Evolutionary conservation across 64 coral and sea anemone genomes (phyloP), one percentile per base, ranked within the genome.

Genomic region (Platygyra sinensis): DNA sequence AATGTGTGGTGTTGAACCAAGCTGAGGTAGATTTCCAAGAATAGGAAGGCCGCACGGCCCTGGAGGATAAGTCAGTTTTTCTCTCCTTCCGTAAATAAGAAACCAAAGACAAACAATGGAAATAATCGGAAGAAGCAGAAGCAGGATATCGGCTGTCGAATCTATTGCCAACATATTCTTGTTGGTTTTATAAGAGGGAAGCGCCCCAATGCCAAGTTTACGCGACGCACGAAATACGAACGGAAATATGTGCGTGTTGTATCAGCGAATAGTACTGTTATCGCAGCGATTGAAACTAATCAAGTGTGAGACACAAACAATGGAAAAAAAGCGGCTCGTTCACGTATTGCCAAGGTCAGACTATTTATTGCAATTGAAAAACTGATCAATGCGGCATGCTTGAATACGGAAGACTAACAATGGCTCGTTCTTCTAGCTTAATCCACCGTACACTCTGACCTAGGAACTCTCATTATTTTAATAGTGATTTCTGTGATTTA

Each of bases 31-130:
- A 74, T 83, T 91, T 30, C 89, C 89, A 27, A 91, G 25, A 10
- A 91, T 62, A 17, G 89, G 89, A 22, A 91, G 55, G 12, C 89
- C 79, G 79, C 89, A 91, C 20, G 78, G 78, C 15, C 77, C 76
- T 30, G 89, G 89, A 38, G 72, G 89, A 57, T 79, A 79, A 79
- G 30, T 79, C 51, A 27, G 46, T 57, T 22, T 50, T 24, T 25
- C 52, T 27, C 25, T 2, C 76, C 22, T 19, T 55, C 49, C 19
- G 38, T 51, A 79, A 16, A 55, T 25, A 14, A 79, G 76, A 55
- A 25, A 52, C 10, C 51, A 55, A 29, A 79, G 8, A 55, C 14
- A 79, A 57, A 2, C 51, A 79, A 79, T 16, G 22, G 65, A 25
- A 57, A 57, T 7, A 15, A 79, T 1, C 24, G 13, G 2, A 29